These are phyloP conservation scores for Trachelus tabidus DNA, from an alignment of 2,888 invertebrate genomes.

Conservation along the genomic window DNA sequence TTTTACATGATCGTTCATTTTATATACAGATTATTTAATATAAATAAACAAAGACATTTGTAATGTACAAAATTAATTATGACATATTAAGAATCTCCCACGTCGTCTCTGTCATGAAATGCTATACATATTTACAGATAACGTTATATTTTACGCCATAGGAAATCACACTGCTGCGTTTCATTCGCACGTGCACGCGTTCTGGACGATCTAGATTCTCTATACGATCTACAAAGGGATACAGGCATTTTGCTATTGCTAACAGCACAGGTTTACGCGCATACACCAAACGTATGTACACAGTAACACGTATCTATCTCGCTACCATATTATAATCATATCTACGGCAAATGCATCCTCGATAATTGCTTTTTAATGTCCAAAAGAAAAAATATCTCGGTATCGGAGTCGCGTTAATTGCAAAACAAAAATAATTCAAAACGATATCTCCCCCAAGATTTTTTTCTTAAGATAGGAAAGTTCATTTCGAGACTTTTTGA, in stretches of 20 bases:
- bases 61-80: slow-evolving; percentile 54
- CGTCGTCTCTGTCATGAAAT: slow-evolving; percentile 39
- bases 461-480: too few relatives aligned
- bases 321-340: not conserved
- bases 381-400: not conserved
- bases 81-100: slow-evolving; percentile 12
- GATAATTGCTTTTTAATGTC: not conserved
- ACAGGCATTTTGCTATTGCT: not conserved
- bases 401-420: not conserved
- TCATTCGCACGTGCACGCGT: not conserved
- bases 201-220: not conserved
- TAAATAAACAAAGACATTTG: slow-evolving; percentile 55
- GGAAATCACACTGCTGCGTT: not conserved
- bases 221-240: not conserved
- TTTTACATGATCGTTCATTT: not conserved
- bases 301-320: not conserved
- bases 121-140: slow-evolving; percentile 38
- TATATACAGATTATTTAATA: slow-evolving; percentile 58
- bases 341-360: not conserved
- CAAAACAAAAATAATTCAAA: not conserved
- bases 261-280: not conserved
- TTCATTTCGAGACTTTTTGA: too few relatives aligned
- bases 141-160: not conserved
- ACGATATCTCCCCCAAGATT: not conserved
- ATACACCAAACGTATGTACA: not conserved